Evolutionary conservation across 2,113 vertebrate genomes (phyloP).

Genomic region (Orientallactaga bullata): DNA sequence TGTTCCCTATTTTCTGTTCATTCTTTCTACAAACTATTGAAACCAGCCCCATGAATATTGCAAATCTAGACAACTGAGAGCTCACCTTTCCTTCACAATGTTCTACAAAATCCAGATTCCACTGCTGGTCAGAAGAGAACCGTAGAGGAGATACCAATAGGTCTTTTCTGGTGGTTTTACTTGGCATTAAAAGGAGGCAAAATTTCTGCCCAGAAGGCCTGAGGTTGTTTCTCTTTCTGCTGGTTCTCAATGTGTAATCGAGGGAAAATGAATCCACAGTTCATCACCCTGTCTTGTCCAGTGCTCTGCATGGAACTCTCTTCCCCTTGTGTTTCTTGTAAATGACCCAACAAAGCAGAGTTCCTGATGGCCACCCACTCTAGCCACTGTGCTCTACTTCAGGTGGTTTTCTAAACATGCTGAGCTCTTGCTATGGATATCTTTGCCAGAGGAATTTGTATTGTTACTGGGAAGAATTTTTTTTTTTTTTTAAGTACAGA

Average conservation of each 20-base stretch:
- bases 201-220: not conserved
- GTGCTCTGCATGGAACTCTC: not conserved
- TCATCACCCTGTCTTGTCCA: not conserved
- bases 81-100: not conserved
- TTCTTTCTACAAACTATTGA: not conserved
- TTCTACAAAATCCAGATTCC: not conserved
- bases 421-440: slow-evolving; percentile 1
- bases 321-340: slow-evolving; percentile 30
- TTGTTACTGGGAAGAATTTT: slow-evolving; percentile 54
- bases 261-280: not conserved
- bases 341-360: not conserved
- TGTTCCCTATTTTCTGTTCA: not conserved
- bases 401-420: slow-evolving; percentile 39
- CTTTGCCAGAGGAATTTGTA: slow-evolving; percentile 66
- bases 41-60: not conserved
- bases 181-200: not conserved
- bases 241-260: not conserved
- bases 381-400: not conserved
- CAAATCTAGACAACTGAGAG: not conserved
- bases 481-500: slow-evolving; percentile 55
- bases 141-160: not conserved
- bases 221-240: not conserved
- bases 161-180: not conserved
- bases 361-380: not conserved
- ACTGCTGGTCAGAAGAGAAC: not conserved